Evolutionary conservation across 2,797 vertebrate species (phyloP), one percentile per base, ranked within the genome.

Genomic region (Spea hammondii): DNA sequence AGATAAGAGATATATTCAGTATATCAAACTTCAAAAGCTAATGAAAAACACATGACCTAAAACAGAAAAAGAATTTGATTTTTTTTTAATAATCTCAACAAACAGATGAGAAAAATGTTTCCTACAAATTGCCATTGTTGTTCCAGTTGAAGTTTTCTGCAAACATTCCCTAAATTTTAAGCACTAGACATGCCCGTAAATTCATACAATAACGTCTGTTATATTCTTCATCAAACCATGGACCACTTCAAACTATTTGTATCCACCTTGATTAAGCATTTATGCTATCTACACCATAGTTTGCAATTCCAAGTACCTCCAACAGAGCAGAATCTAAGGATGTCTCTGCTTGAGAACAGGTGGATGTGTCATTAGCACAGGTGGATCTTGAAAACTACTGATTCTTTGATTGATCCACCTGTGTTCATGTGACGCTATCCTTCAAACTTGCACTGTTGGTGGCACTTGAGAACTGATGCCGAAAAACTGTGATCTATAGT

Each of bases 331-430:
- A 67, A 72, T 79, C 57, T 57, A 73, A 54, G 77, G 70, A 72
- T 78, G 66, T 72, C 67, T 46, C 66, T 78, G 77, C 77, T 78
- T 78, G 70, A 79, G 59, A 73, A 46, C 77, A 79, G 77, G 77
- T 72, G 77, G 70, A 66, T 72, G 62, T 67, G 51, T 79, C 76
- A 77, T 77, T 46, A 12, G 57, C 76, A 64, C 76, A 77, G 76
- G 76, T 77, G 75, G 76, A 70, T 70, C 57, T 64, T 77, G 53
- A 72, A 59, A 73, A 73, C 57, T 57, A 72, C 64, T 51, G 51
- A 67, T 54, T 54, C 67, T 67, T 53, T 72, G 65, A 59, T 64
- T 59, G 77, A 72, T 79, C 70, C 77, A 79, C 77, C 77, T 79
- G 77, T 65, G 69, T 53, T 65, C 60, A 8, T 51, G 60, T 65